Evolutionary conservation across 2,113 vertebrate genomes (phyloP), one percentile per base, ranked within the genome.

Genomic region (Amphiprion ocellaris): DNA sequence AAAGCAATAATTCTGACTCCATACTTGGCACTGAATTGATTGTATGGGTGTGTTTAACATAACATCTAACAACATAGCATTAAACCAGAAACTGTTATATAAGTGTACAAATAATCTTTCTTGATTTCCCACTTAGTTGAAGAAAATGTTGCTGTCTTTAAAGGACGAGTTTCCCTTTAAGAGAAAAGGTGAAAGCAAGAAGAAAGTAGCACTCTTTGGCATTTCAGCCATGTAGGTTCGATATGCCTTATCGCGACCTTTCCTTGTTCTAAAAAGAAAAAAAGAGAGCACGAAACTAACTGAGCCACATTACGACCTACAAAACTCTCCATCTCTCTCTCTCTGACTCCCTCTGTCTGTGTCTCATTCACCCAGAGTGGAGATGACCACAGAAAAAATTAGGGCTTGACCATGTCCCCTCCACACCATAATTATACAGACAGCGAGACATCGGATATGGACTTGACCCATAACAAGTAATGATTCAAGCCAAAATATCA

Each of bases 181-280:
- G 46, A 73, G 28, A 55, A 64, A 74, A 67, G n/a, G 58, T 69
- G 52, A 69, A 68, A 61, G 28, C 39, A 47, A 24, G 50, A 65
- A 14, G 21, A 79, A 55, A 78, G 50, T 23, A 52, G n/a, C 30
- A 41, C 19, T 53, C 39, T 44, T 68, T 87, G 72, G 69, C 73
- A 80, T 87, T 87, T 89, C 39, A 41, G 53, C 66, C 55, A 33
- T 68, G 61, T 15, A 76, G 41, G 77, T 84, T 81, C 8, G 10
- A 74, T 77, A 74, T 82, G 64, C 24, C 19, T 80, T 4, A 2
- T 50, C 39, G 64, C 4, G 68, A 84, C 83, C 82, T 83, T 83
- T 87, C 30, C 21, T 15, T 47, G 67, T 69, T 73, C 52, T 70
- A 53, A 47, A 41, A 41, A 60, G 60, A 52, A n/a, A 50, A 61